phyloP scores from a whole-genome alignment of 2,797 vertebrate genomes.

The Vireo griseus region DNA sequence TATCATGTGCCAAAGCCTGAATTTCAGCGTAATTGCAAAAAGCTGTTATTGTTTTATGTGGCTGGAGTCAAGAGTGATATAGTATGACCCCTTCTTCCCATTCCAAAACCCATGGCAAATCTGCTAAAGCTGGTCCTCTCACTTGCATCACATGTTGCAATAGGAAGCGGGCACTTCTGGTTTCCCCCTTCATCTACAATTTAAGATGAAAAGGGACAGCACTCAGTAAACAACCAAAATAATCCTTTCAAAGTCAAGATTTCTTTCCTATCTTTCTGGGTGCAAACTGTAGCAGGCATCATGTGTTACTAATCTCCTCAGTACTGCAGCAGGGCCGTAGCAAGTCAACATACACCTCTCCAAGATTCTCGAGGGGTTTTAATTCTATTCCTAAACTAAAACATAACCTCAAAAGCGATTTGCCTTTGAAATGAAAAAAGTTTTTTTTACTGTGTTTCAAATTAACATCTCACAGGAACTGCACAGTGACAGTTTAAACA shows the following conservation, averaged over 20 bases:
- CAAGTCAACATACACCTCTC: neutral
- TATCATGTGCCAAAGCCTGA: neutral
- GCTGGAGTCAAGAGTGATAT: neutral
- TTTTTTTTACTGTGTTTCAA: neutral
- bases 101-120: neutral
- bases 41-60: neutral
- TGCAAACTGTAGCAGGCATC: neutral
- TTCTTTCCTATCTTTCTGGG: constrained; percentile 3
- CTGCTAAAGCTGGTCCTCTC: neutral
- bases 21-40: neutral
- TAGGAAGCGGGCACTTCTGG: neutral
- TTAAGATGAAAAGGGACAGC: neutral
- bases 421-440: neutral
- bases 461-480: neutral
- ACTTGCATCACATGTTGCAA: neutral
- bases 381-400: neutral
- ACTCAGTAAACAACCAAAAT: constrained; percentile 28
- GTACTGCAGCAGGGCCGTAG: neutral
- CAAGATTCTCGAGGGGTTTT: neutral
- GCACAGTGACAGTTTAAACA: neutral
- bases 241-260: constrained; percentile 36
- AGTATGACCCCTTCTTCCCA: neutral
- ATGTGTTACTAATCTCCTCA: constrained; percentile 25
- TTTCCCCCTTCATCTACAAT: neutral
- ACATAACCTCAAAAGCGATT: neutral